Evolutionary conservation across 1,140 invertebrate genomes (phyloP).

Genomic region (Camponotus vicinus): DNA sequence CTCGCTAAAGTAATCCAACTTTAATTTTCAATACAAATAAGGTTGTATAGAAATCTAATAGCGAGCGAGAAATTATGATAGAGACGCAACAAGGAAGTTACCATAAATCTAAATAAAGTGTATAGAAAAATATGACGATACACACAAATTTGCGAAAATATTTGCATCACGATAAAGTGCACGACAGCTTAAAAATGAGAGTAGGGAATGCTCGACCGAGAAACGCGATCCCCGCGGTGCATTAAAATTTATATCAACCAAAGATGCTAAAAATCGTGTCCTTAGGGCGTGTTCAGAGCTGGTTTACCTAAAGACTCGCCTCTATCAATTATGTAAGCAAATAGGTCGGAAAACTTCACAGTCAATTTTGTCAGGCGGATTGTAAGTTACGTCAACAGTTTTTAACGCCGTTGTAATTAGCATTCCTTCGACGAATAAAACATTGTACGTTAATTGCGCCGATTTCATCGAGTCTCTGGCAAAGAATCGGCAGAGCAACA

Average conservation of each 20-base stretch:
- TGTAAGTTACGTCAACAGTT: background rate
- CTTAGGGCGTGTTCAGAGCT: slow-evolving; percentile 6
- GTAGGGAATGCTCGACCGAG: background rate
- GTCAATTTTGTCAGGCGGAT: slow-evolving; percentile 74
- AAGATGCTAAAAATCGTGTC: slow-evolving; percentile 13
- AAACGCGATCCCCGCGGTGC: background rate
- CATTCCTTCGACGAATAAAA: slow-evolving; percentile 13
- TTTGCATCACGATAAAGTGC: background rate
- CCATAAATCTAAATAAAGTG: background rate
- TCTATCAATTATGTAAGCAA: slow-evolving; percentile 77
- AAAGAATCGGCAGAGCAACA: background rate
- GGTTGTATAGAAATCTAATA: background rate
- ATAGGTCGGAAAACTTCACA: slow-evolving; percentile 78
- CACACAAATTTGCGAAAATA: slow-evolving; percentile 12
- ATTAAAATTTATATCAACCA: slow-evolving; percentile 28
- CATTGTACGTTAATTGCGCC: slow-evolving; percentile 40
- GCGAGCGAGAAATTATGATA: slow-evolving; percentile 17
- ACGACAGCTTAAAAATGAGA: slow-evolving; percentile 11
- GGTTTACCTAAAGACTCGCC: slow-evolving; percentile 57
- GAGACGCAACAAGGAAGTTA: slow-evolving; percentile 22
- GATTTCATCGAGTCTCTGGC: slow-evolving; percentile 29
- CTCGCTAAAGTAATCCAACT: slow-evolving; percentile 8
- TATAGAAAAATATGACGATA: background rate
- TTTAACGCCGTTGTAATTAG: slow-evolving; percentile 30
- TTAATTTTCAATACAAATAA: slow-evolving; percentile 36